A percentile compares a stretch with the other conserved stretches of the same genome.
Conservation (phyloP, 2,888 invertebrate genomes). For the Melitaea athalia region DNA sequence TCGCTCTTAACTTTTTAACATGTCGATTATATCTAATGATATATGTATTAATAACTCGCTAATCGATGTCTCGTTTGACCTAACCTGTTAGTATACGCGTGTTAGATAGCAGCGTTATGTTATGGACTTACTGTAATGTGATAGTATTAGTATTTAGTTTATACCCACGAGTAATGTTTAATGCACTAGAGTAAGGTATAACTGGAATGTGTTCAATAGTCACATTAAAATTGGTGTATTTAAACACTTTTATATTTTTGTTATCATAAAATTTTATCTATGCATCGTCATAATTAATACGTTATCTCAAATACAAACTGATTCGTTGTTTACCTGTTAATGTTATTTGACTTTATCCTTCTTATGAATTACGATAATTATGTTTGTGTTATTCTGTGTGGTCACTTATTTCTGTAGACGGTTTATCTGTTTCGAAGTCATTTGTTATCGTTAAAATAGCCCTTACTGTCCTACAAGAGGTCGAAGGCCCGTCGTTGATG, state of each 20-base stretch:
- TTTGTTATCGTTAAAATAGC: conserved; percentile 37
- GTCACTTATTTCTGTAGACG: conserved; percentile 25
- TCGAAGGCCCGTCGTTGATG: conserved; percentile 38
- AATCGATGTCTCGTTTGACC: conserved; percentile 20
- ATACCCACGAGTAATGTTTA: conserved; percentile 16
- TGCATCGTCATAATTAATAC: not conserved
- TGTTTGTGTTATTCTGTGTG: conserved; percentile 26
- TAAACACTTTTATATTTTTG: not conserved
- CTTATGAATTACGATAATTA: not conserved
- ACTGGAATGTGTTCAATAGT: not conserved
- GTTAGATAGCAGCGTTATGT: conserved; percentile 30
- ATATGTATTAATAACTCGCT: conserved; percentile 1
- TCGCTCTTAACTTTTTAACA: not conserved
- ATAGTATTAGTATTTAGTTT: conserved; percentile 32
- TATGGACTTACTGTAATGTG: conserved; percentile 34
- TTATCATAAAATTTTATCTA: not conserved
- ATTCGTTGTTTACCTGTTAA: not conserved
- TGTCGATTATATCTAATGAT: not conserved
- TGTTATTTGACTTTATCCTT: not conserved
- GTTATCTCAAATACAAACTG: not conserved
- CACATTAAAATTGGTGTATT: not conserved
- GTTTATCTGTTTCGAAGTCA: conserved; percentile 31
- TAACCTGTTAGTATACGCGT: conserved; percentile 26
- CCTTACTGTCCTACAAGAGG: conserved; percentile 40
- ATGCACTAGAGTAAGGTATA: conserved; percentile 21